Conservation (phyloP, 2,888 invertebrate species). For the Acanthopleura granulata region DNA sequence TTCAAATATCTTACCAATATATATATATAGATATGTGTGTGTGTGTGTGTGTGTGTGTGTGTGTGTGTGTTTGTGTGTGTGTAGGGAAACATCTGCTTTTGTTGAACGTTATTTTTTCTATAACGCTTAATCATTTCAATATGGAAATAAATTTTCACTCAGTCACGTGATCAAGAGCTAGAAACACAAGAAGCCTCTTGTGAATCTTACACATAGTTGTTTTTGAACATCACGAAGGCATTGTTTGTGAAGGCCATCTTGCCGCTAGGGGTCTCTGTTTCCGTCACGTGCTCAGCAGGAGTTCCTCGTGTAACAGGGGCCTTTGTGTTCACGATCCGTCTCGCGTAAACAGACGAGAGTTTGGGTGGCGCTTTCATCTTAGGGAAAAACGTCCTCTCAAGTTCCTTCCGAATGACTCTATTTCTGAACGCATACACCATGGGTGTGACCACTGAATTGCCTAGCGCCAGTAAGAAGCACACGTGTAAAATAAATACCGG, state of each 20-base stretch:
- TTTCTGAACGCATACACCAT: slow-evolving; percentile 81
- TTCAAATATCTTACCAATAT: too few relatives aligned
- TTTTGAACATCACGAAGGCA: not conserved
- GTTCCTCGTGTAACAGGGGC: not conserved
- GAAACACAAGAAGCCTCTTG: too few relatives aligned
- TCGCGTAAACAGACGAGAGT: not conserved
- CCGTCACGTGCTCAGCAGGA: not conserved
- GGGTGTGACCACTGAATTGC: slow-evolving; percentile 79
- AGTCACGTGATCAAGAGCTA: too few relatives aligned
- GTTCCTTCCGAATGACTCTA: slow-evolving; percentile 46
- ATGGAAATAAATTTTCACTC: too few relatives aligned
- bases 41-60: too few relatives aligned
- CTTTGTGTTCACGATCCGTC: slow-evolving; percentile 2
- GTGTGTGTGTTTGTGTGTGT: too few relatives aligned
- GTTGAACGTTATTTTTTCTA: too few relatives aligned
- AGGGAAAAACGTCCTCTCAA: slow-evolving; percentile 28
- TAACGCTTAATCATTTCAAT: too few relatives aligned
- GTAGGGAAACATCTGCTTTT: too few relatives aligned
- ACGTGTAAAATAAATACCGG: slow-evolving; percentile 69
- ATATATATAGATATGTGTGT: too few relatives aligned
- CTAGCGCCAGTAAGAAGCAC: slow-evolving; percentile 73
- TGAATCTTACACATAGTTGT: not conserved
- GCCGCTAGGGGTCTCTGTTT: not conserved
- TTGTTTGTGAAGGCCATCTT: not conserved
- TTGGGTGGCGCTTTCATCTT: not conserved